Conservation (phyloP, 2,797 vertebrate genomes). For the Liparis tanakae region DNA sequence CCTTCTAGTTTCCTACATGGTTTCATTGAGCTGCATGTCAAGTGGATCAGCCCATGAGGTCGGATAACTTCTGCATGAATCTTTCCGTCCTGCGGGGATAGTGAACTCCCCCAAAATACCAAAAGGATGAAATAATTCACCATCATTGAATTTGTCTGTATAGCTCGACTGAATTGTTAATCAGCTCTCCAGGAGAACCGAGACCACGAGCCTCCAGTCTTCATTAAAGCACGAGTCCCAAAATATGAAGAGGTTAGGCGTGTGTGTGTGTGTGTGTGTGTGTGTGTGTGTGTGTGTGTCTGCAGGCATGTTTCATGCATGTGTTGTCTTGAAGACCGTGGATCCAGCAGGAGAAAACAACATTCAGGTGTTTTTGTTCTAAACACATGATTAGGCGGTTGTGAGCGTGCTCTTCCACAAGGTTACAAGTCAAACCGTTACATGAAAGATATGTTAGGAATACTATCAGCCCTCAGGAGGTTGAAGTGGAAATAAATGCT, state of each 20-base stretch:
- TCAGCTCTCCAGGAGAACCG: conserved; percentile 32
- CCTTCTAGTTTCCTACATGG: conserved; percentile 1
- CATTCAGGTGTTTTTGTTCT: conserved; percentile 1
- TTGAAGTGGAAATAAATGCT: not conserved
- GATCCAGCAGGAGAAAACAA: not conserved
- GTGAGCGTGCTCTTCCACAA: not conserved
- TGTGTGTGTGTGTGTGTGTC: conserved; percentile 7
- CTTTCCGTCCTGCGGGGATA: not conserved
- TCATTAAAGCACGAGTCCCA: conserved; percentile 50
- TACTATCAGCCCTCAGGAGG: conserved; percentile 1
- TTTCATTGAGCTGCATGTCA: not conserved
- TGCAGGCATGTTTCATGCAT: conserved; percentile 10
- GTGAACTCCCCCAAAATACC: not conserved
- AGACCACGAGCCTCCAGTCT: conserved; percentile 31
- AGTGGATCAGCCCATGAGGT: conserved; percentile 29
- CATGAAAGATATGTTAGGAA: conserved; percentile 1
- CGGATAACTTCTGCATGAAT: conserved; percentile 27
- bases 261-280: conserved; percentile 13
- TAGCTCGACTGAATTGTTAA: conserved; percentile 35
- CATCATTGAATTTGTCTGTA: conserved; percentile 35
- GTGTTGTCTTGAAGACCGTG: conserved; percentile 4
- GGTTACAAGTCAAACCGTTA: not conserved
- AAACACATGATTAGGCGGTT: too few relatives aligned
- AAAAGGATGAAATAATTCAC: conserved; percentile 28
- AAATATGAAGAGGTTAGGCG: conserved; percentile 27